Evolutionary conservation across 2,797 vertebrate genomes (phyloP).

Genomic region (Clarias platycephalus): DNA sequence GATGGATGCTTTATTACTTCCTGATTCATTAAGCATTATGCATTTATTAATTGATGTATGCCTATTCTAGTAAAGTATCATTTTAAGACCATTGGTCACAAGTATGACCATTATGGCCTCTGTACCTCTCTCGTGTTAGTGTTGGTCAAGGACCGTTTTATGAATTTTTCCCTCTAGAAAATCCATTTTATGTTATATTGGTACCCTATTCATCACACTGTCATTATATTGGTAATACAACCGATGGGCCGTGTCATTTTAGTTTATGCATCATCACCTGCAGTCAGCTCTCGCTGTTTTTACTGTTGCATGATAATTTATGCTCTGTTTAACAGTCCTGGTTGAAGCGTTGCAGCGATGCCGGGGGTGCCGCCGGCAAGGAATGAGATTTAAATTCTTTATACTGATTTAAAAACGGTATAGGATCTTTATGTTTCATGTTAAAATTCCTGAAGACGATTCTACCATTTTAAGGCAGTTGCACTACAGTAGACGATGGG

Average conservation of each 20-base stretch:
- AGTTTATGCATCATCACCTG: slow-evolving; percentile 29
- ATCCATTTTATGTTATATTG: background rate
- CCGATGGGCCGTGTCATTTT: background rate
- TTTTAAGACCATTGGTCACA: background rate
- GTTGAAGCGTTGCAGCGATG: slow-evolving; percentile 4
- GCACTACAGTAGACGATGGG: no score
- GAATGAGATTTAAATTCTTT: background rate
- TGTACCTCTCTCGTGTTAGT: no score
- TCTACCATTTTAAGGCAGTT: background rate
- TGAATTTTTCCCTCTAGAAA: background rate
- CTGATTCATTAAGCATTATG: background rate
- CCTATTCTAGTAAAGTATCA: background rate
- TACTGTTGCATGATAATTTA: slow-evolving; percentile 20
- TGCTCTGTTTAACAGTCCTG: slow-evolving; percentile 29
- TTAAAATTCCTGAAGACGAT: background rate
- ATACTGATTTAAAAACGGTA: background rate
- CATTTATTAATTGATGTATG: background rate
- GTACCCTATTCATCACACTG: background rate
- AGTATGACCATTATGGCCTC: background rate
- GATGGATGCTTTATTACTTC: background rate
- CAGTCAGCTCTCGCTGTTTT: background rate
- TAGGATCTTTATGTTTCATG: background rate
- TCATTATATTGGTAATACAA: background rate
- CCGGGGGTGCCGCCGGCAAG: background rate
- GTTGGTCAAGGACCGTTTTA: background rate